phyloP scores from a whole-genome alignment of 1,140 invertebrate species.

The Drosophila kikkawai region DNA sequence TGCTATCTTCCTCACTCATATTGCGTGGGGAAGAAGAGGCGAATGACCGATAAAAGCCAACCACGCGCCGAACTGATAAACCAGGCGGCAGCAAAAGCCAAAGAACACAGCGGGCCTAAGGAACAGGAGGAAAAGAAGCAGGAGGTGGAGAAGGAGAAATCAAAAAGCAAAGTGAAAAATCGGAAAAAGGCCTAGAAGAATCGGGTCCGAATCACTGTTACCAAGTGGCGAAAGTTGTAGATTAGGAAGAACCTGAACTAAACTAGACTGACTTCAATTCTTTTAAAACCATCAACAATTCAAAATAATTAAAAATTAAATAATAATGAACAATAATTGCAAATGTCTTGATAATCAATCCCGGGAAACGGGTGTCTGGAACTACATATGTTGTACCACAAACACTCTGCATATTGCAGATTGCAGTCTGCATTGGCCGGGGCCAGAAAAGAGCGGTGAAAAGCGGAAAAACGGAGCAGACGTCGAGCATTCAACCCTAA shows the following conservation, averaged over 20 bases:
- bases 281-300: no score
- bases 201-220: constrained; percentile 16
- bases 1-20: constrained; percentile 10
- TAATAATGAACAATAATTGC: neutral
- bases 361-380: neutral
- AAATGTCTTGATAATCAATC: neutral
- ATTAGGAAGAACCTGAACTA: neutral
- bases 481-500: constrained; percentile 79
- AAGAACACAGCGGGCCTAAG: constrained; percentile 2
- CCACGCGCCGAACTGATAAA: constrained; percentile 64
- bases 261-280: no score
- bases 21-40: constrained; percentile 47
- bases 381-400: neutral
- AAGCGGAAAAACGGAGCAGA: constrained; percentile 4
- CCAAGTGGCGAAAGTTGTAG: constrained; percentile 17
- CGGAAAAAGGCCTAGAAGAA: constrained; percentile 26
- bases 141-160: constrained; percentile 8
- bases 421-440: constrained; percentile 22
- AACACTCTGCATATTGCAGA: constrained; percentile 8
- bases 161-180: neutral
- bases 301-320: no score
- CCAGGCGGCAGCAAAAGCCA: constrained; percentile 26
- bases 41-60: constrained; percentile 78
- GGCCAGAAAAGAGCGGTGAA: constrained; percentile 22
- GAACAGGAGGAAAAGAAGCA: neutral